phyloP scores from a whole-genome alignment of 2,888 invertebrate genomes.

The Caenorhabditis sp. region DNA sequence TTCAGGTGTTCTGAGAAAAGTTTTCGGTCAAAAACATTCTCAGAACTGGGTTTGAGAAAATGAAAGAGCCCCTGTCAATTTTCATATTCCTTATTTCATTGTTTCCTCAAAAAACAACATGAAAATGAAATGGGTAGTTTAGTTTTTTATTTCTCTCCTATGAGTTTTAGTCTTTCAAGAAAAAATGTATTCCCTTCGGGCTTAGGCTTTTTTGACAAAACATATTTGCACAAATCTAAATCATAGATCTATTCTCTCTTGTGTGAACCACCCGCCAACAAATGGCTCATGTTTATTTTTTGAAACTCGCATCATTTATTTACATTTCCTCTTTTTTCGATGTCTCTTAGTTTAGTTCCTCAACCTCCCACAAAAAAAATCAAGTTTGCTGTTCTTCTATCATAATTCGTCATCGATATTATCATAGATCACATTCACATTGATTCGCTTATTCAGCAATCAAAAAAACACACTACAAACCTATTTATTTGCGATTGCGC shows the following conservation, averaged over 20 bases:
- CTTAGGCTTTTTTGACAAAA: background rate
- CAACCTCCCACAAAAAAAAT: too few relatives aligned
- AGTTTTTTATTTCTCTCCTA: too few relatives aligned
- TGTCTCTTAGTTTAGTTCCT: background rate
- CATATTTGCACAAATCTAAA: background rate
- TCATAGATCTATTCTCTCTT: background rate
- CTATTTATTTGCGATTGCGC: background rate
- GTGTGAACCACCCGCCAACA: background rate
- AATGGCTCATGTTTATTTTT: background rate
- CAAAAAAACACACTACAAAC: background rate
- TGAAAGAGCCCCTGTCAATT: too few relatives aligned
- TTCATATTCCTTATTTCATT: too few relatives aligned
- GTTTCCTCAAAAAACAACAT: too few relatives aligned
- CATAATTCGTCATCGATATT: background rate
- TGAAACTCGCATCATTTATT: background rate
- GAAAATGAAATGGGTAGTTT: too few relatives aligned
- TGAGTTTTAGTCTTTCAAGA: too few relatives aligned
- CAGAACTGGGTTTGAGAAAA: too few relatives aligned
- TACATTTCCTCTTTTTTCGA: background rate
- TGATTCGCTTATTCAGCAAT: background rate
- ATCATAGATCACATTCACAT: background rate
- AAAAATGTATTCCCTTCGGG: too few relatives aligned
- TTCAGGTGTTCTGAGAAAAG: too few relatives aligned
- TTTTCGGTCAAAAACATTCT: too few relatives aligned
- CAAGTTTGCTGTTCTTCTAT: background rate